These are phyloP conservation scores for Diprion similis DNA, from an alignment of 1,140 invertebrate genomes.

Conservation along the genomic window DNA sequence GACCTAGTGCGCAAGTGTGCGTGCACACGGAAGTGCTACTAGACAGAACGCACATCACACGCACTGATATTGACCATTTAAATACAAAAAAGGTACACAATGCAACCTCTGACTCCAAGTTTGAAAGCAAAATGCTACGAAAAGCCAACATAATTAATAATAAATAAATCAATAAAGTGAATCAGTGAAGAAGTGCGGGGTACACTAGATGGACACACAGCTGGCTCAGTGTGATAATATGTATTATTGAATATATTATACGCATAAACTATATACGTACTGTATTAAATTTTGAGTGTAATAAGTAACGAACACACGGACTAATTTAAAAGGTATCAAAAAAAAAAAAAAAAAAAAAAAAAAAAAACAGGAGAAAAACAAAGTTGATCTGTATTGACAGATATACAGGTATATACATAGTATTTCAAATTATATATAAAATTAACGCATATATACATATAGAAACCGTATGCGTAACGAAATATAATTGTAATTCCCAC, in stretches of 20 bases:
- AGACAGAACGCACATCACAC: constrained; percentile 44
- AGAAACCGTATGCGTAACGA: not conserved
- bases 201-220: constrained; percentile 47
- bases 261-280: constrained; percentile 35
- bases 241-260: constrained; percentile 47
- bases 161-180: constrained; percentile 9
- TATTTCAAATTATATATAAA: constrained; percentile 2
- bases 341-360: not conserved
- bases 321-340: not conserved
- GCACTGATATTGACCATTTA: constrained; percentile 20
- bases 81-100: constrained; percentile 13
- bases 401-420: not conserved
- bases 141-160: not conserved
- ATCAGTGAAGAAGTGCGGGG: constrained; percentile 36
- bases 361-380: not conserved
- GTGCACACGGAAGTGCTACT: constrained; percentile 84
- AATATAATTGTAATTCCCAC: not conserved
- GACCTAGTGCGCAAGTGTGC: constrained; percentile 95
- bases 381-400: not conserved
- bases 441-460: not conserved
- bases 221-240: constrained; percentile 49
- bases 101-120: constrained; percentile 12
- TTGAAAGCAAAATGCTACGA: not conserved
- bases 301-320: not conserved
- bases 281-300: not conserved